phyloP scores from a whole-genome alignment of 2,113 vertebrate species.

The Daboia siamensis region DNA sequence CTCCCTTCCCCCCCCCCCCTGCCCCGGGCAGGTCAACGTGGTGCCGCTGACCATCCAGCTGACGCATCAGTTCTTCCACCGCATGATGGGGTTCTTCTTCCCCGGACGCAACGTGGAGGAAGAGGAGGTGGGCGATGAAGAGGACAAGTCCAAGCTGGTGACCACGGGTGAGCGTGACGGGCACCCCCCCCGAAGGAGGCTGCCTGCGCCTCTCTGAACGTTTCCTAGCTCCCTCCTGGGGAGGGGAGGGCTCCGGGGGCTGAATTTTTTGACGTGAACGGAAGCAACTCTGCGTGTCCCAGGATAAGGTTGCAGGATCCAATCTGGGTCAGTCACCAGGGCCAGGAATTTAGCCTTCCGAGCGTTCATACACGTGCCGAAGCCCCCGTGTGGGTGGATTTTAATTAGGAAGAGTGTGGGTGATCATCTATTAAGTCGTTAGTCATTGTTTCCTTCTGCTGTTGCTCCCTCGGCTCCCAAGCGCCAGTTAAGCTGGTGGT shows the following conservation, averaged over 20 bases:
- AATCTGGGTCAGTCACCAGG: too few species aligned
- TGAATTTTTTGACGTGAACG: neutral
- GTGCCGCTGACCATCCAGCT: slow-evolving; percentile 97
- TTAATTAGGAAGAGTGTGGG: too few species aligned
- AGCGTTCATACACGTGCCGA: too few species aligned
- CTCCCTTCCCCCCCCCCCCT: neutral
- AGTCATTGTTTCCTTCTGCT: too few species aligned
- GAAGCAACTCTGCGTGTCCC: too few species aligned
- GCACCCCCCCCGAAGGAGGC: neutral
- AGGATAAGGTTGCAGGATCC: too few species aligned
- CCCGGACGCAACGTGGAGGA: slow-evolving; percentile 93
- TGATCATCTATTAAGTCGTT: too few species aligned
- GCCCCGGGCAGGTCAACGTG: slow-evolving; percentile 85
- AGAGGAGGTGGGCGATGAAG: slow-evolving; percentile 94
- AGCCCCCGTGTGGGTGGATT: too few species aligned
- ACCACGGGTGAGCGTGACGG: slow-evolving; percentile 82
- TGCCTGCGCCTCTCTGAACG: neutral
- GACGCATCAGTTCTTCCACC: slow-evolving; percentile 98
- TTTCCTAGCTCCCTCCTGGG: neutral
- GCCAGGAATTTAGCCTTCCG: too few species aligned
- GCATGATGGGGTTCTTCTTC: slow-evolving; percentile 99
- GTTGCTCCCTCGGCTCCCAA: too few species aligned
- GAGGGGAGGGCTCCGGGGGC: neutral
- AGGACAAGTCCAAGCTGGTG: slow-evolving; percentile 95
- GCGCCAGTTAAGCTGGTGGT: too few species aligned